These are phyloP conservation scores for Arrhopalites spinosus DNA, from an alignment of 2,888 invertebrate species.

Conservation along the genomic window DNA sequence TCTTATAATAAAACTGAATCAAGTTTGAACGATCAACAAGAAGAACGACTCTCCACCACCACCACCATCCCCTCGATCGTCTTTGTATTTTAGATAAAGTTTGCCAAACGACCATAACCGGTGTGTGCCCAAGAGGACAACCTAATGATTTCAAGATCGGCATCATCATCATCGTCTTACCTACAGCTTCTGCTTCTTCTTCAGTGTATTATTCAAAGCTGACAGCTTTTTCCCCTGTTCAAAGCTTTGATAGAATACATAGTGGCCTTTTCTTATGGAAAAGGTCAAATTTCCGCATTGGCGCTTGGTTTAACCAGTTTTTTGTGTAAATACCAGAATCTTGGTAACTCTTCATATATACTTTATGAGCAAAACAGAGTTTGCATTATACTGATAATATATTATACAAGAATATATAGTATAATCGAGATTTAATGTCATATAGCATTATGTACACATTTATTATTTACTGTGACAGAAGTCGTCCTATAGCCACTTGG, in stretches of 20 bases:
- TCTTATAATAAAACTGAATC: too few species aligned
- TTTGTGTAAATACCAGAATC: slow-evolving; percentile 15
- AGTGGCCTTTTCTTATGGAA: neutral
- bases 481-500: neutral
- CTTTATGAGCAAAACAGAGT: neutral
- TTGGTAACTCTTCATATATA: neutral
- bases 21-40: too few species aligned
- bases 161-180: too few species aligned
- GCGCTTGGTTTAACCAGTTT: slow-evolving; percentile 30
- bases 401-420: too few species aligned
- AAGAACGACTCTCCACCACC: too few species aligned
- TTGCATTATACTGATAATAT: neutral
- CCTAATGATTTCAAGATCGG: too few species aligned
- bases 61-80: too few species aligned
- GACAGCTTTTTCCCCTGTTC: neutral
- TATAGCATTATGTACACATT: neutral
- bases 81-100: too few species aligned
- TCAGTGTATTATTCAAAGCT: neutral
- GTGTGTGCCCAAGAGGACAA: too few species aligned
- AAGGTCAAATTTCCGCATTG: slow-evolving; percentile 37
- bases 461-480: neutral
- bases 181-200: neutral
- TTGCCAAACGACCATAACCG: too few species aligned
- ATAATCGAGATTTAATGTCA: neutral
- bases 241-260: neutral